A percentile compares a stretch with the other conserved stretches of the same genome.
Evolutionary conservation across 2,113 vertebrate genomes (phyloP).

Genomic region (Empidonax alnorum): DNA sequence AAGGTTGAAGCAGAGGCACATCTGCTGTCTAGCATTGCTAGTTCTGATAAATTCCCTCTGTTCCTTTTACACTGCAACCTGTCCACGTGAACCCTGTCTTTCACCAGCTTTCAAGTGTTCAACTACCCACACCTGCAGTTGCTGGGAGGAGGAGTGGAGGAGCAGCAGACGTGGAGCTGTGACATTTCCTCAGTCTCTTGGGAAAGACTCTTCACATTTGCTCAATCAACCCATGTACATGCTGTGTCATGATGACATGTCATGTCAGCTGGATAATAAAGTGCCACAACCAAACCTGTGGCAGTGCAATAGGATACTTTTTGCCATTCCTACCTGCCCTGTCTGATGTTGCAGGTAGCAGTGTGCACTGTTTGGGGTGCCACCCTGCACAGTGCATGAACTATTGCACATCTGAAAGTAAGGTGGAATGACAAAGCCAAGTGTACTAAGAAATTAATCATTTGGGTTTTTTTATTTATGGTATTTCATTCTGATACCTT

Average conservation of each 20-base stretch:
- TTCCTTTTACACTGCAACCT: not conserved
- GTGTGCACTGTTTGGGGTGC: accelerated
- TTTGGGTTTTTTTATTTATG: not conserved
- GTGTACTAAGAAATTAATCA: not conserved
- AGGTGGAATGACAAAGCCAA: not conserved
- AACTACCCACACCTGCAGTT: accelerated
- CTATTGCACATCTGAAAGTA: not conserved
- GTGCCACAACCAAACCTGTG: not conserved
- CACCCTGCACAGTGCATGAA: not conserved
- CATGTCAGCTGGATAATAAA: not conserved
- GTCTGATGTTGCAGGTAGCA: not conserved
- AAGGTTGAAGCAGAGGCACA: not conserved
- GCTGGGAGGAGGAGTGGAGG: accelerated
- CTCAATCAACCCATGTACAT: not conserved
- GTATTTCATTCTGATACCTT: not conserved
- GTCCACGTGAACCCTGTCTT: not conserved
- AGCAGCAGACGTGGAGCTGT: accelerated
- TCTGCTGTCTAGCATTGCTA: not conserved
- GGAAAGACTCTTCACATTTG: not conserved
- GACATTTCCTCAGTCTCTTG: accelerated
- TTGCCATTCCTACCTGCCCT: not conserved
- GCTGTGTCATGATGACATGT: not conserved
- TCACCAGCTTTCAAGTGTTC: not conserved
- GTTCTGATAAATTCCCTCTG: not conserved
- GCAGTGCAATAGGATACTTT: not conserved